These are phyloP conservation scores for Idaea straminata DNA, from an alignment of 2,888 invertebrate species.

Conservation along the genomic window DNA sequence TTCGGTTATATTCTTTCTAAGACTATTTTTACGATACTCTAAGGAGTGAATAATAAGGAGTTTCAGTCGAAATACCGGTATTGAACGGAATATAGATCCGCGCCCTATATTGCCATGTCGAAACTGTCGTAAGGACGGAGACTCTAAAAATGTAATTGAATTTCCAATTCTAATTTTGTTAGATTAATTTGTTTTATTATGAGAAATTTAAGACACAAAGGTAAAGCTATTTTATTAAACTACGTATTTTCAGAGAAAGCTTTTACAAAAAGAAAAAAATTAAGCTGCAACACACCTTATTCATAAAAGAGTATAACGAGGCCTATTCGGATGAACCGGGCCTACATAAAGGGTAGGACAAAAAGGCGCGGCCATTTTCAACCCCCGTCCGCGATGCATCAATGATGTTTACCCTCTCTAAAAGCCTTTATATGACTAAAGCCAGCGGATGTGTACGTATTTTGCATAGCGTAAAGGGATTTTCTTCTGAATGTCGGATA, in stretches of 20 bases:
- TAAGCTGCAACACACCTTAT: conserved; percentile 11
- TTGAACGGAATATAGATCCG: too few species aligned
- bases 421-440: conserved; percentile 55
- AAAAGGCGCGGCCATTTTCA: conserved; percentile 59
- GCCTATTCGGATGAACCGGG: conserved; percentile 32
- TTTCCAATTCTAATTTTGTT: not conserved
- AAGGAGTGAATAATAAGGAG: too few species aligned
- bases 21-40: too few species aligned
- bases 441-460: conserved; percentile 23
- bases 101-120: too few species aligned
- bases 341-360: conserved; percentile 47
- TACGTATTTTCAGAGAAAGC: too few species aligned
- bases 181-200: not conserved
- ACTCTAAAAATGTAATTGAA: not conserved
- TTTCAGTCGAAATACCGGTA: too few species aligned
- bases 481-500: conserved; percentile 42
- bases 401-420: conserved; percentile 71
- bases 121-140: too few species aligned
- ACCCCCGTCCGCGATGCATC: conserved; percentile 59
- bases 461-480: conserved; percentile 40
- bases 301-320: conserved; percentile 20
- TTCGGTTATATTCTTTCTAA: too few species aligned
- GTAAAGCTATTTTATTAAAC: not conserved
- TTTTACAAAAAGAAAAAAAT: not conserved
- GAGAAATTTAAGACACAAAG: not conserved